A percentile compares a stretch with the other conserved stretches of the same genome.
Conservation (phyloP, 2,797 vertebrate genomes). For the Manis javanica region DNA sequence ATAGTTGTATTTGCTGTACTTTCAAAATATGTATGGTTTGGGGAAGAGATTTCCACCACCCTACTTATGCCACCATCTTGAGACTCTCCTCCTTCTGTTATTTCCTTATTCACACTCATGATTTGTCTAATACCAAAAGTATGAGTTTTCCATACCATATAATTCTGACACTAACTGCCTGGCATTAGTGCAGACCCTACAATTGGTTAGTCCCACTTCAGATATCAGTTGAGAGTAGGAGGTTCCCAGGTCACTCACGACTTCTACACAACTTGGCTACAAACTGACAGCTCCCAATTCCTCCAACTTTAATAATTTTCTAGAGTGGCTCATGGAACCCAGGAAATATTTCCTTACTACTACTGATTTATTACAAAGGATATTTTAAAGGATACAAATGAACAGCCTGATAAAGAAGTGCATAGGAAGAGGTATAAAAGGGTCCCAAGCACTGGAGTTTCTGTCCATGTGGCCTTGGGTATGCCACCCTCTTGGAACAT, state of each 20-base stretch:
- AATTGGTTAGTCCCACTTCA: background rate
- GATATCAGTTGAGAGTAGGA: background rate
- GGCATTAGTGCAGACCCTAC: background rate
- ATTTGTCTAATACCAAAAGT: background rate
- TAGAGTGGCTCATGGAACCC: background rate
- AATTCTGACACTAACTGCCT: background rate
- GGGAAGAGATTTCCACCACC: too few species aligned
- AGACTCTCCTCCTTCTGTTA: too few species aligned
- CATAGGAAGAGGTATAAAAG: background rate
- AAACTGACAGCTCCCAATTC: background rate
- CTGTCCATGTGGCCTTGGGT: background rate
- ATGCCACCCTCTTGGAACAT: background rate
- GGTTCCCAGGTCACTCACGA: background rate
- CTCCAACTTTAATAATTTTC: background rate
- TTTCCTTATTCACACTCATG: background rate
- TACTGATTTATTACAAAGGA: background rate
- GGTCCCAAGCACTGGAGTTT: background rate
- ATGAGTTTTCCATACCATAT: background rate
- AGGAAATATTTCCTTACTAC: background rate
- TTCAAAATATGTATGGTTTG: too few species aligned
- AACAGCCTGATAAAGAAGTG: background rate
- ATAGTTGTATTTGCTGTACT: too few species aligned
- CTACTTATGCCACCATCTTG: too few species aligned
- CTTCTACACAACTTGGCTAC: background rate
- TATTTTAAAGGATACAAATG: background rate